Base-by-base conservation (phyloP, 2,888 invertebrate genomes). In the Zygaena filipendulae region DNA sequence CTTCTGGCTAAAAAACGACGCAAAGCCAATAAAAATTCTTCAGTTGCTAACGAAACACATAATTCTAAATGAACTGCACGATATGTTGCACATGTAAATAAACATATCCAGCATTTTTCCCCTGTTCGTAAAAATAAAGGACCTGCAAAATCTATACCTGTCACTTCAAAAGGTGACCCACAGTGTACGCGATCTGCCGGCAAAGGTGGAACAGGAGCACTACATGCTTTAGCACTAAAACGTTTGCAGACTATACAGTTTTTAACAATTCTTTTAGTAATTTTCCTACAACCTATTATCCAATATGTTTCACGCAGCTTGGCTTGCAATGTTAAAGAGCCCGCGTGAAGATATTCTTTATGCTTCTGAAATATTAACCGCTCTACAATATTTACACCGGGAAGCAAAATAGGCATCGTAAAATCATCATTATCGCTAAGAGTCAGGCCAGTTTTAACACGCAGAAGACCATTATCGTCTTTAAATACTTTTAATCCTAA, bases 381-480 rank as follows among this genome's bases (percentile, higher is more conserved):
- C 6, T 18, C 16, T 16, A 14, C 10, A n/a, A 20, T 6, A 26
- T 19, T 6, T 18, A 11, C 7, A 9, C 8, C 12, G 16, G 9
- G 23, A 13, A 21, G 25, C 21, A 21, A 21, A 12, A 28, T 24
- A 28, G 27, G 21, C 18, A 13, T 29, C 13, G 12, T 23, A 14
- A 19, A 25, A 23, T 25, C 30, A 42, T 39, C 43, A 54, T 54
- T 53, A 62, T 54, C 55, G n/a, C n/a, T n/a, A n/a, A n/a, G n/a
- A n/a, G n/a, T n/a, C n/a, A n/a, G n/a, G n/a, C n/a, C n/a, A n/a
- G n/a, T n/a, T n/a, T n/a, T n/a, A n/a, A n/a, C n/a, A n/a, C n/a
- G n/a, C n/a, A n/a, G n/a, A n/a, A n/a, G n/a, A n/a, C n/a, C n/a
- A n/a, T n/a, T n/a, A n/a, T n/a, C n/a, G n/a, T n/a, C n/a, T n/a